Evolutionary conservation across 2,797 vertebrate species (phyloP), one percentile per base, ranked within the genome.

Genomic region (Cossypha caffra): DNA sequence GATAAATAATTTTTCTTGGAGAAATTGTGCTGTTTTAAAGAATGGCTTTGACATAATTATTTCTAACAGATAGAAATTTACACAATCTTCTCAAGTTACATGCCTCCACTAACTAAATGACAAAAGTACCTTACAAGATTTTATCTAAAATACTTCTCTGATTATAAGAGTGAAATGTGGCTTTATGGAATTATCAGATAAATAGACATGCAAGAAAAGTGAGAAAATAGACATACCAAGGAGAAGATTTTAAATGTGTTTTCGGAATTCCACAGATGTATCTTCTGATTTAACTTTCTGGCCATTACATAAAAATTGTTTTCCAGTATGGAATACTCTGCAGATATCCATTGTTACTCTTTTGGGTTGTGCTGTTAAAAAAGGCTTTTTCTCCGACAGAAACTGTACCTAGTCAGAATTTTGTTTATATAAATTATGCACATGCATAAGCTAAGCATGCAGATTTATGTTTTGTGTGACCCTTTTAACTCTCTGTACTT

Each of bases 381-480:
- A 97, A 97, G 95, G 18, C 78, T 93, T 96, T 97, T 97, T 93
- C 83, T 47, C 82, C 71, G 74, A 94, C 84, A 63, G 54, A 95
- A 97, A 76, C 17, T 81, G 45, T 94, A 95, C 80, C 88, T 95
- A 97, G 84, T 93, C 93, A 95, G 90, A 98, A 96, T 37, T 97
- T 96, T 96, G 91, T 97, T 98, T 97, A 90, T 97, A 97, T 97
- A 97, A 98, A 98, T 98, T 98, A 97, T 92, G 95, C 47, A 90
- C 90, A 84, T 50, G 73, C 87, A 96, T 96, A 97, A 98, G 96
- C 33, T 95, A 97, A 86, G 94, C 77, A 96, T 83, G 88, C 38
- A 96, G 97, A 98, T 98, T 98, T 98, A 98, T 98, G 98, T 78
- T 96, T 97, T 96, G 48, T 96, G 88, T 97, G 97, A 98, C 98